Evolutionary conservation across 2,888 invertebrate species (phyloP).

Genomic region (Ormyrus labotus): DNA sequence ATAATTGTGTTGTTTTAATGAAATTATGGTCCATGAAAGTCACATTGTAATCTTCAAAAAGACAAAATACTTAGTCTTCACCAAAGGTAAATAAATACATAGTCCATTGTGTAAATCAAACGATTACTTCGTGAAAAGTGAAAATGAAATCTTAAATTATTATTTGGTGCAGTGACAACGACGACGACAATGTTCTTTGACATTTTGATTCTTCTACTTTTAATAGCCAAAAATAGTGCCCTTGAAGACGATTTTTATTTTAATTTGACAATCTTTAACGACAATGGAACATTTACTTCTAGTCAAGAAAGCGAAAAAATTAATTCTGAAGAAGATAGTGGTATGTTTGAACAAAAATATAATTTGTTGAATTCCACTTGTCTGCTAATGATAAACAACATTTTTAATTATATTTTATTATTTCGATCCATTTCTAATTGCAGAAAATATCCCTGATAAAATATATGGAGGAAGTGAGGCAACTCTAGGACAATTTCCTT

Average conservation of each 20-base stretch:
- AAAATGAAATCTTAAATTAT: too few relatives aligned
- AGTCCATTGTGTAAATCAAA: too few relatives aligned
- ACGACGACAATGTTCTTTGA: background rate
- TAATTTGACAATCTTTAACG: constrained; percentile 14
- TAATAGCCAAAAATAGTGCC: background rate
- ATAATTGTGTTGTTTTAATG: too few relatives aligned
- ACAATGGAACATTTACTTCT: constrained; percentile 2
- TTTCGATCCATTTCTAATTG: background rate
- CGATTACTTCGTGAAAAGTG: too few relatives aligned
- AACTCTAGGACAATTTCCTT: constrained; percentile 60
- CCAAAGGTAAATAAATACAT: too few relatives aligned
- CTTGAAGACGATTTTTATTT: background rate
- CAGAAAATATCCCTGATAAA: constrained; percentile 2
- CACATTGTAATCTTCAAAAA: too few relatives aligned
- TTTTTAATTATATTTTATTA: background rate
- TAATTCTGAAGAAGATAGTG: background rate
- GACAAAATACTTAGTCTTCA: too few relatives aligned
- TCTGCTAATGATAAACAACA: background rate
- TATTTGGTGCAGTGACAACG: too few relatives aligned
- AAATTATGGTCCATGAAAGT: too few relatives aligned
- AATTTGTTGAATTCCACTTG: background rate
- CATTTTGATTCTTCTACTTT: background rate
- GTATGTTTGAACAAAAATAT: background rate
- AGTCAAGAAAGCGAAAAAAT: background rate
- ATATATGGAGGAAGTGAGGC: constrained; percentile 60